phyloP scores from a whole-genome alignment of 2,797 vertebrate species.

The Simalia tracyae region DNA sequence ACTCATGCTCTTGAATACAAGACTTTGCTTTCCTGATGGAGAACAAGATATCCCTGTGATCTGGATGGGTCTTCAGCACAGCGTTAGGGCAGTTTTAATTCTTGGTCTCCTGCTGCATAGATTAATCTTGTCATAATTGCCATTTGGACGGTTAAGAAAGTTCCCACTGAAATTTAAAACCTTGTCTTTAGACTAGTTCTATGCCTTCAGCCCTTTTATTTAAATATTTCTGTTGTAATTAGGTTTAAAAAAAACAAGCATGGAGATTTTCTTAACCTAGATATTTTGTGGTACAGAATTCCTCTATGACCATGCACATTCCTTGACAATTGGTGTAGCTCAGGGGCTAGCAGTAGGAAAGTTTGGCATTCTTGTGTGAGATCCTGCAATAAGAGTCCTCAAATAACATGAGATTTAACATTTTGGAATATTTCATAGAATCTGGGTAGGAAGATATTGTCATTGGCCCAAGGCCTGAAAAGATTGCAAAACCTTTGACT shows the following conservation, averaged over 20 bases:
- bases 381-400: background rate
- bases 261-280: background rate
- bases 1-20: background rate
- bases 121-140: background rate
- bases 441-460: background rate
- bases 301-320: background rate
- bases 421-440: background rate
- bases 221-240: background rate
- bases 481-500: background rate
- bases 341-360: background rate
- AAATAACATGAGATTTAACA: background rate
- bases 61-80: background rate
- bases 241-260: background rate
- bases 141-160: background rate
- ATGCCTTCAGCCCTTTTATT: background rate
- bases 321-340: background rate
- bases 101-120: background rate
- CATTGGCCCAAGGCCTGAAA: background rate
- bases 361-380: background rate
- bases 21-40: background rate
- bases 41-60: background rate
- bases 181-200: background rate
- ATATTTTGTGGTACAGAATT: background rate
- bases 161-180: background rate
- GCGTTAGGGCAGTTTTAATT: background rate